Evolutionary conservation across 92 coral and sea anemone genomes (phyloP), one percentile per base, ranked within the genome.

Genomic region (Epizoanthus fatuus): DNA sequence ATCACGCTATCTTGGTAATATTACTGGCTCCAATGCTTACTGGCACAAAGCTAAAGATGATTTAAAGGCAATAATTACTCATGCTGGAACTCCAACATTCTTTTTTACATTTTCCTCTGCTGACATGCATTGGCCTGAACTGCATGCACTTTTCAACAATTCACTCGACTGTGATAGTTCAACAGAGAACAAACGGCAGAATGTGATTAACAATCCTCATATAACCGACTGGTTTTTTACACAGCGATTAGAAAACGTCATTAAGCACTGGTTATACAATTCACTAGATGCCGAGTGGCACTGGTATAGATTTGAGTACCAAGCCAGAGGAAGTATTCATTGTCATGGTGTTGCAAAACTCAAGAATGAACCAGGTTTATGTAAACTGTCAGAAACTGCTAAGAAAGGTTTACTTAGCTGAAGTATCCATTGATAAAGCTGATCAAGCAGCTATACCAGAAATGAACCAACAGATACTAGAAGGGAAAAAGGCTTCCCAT

Each of bases 41-140:
- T n/a, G n/a, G n/a, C n/a, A n/a, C n/a, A n/a, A n/a, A n/a, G n/a
- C n/a, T n/a, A n/a, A n/a, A n/a, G n/a, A n/a, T n/a, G n/a, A n/a
- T n/a, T n/a, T n/a, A n/a, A n/a, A n/a, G n/a, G n/a, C n/a, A n/a
- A n/a, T n/a, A n/a, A n/a, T n/a, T n/a, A n/a, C n/a, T n/a, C n/a
- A n/a, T n/a, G n/a, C n/a, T n/a, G n/a, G n/a, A n/a, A n/a, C 86
- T 37, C 93, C 93, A 79, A 85, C 93, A 85, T 85, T 90, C 69
- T 90, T 89, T 79, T 90, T 89, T 59, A 90, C 93, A 9, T 89
- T 89, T 67, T 89, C 89, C 52, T 64, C 89, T 45, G 39, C 69
- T 89, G 38, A 22, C 25, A 22, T 22, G 25, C 25, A 22, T 22
- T 22, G 25, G 25, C 25, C 25, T 22, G 25, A 22, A 22, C 25